These are phyloP conservation scores for Spodoptera frugiperda DNA, from an alignment of 1,140 invertebrate genomes.

Conservation along the genomic window DNA sequence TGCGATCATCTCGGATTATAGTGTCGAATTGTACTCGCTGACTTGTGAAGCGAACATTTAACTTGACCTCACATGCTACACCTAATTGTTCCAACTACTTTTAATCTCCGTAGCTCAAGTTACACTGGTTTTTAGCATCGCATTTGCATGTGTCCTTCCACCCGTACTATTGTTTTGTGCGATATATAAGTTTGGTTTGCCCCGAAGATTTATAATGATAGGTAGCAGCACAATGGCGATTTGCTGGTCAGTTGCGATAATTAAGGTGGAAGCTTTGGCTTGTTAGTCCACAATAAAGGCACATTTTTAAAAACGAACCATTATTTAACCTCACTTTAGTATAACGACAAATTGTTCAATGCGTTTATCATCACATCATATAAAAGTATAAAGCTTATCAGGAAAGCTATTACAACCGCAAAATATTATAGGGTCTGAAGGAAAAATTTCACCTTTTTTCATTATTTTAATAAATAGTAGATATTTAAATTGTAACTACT, in stretches of 20 bases:
- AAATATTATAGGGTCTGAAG: no score
- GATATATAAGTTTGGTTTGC: conserved; percentile 55
- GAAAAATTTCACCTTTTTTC: no score
- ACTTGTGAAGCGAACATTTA: conserved; percentile 60
- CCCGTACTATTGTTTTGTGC: conserved; percentile 62
- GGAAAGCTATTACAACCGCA: no score
- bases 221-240: conserved; percentile 45
- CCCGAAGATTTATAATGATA: conserved; percentile 44
- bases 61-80: conserved; percentile 53
- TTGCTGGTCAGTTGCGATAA: conserved; percentile 31
- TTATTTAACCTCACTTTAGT: no score
- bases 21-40: conserved; percentile 72
- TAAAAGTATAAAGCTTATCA: no score
- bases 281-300: background rate
- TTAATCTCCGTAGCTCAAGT: conserved; percentile 49
- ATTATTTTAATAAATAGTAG: no score
- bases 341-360: no score
- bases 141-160: conserved; percentile 74
- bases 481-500: background rate
- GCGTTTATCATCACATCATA: no score
- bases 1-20: conserved; percentile 73
- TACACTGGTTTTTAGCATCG: conserved; percentile 53
- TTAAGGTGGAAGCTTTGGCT: conserved; percentile 39
- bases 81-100: conserved; percentile 27
- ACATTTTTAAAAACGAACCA: no score